Evolutionary conservation across 2,888 invertebrate species (phyloP), one percentile per base, ranked within the genome.

Genomic region (Oxyteleia sp.): DNA sequence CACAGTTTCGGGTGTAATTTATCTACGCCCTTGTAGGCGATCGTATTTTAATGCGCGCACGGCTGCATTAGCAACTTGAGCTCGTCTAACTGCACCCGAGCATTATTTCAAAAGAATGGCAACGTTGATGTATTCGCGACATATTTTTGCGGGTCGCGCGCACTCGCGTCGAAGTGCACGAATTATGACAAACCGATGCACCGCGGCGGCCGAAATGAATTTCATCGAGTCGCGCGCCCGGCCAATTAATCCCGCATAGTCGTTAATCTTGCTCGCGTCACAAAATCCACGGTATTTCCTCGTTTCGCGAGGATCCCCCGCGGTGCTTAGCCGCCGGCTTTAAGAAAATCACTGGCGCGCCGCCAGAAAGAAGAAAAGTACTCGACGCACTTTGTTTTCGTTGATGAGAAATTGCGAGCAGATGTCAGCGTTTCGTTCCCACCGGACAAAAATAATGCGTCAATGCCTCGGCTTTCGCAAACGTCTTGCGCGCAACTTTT

Each of bases 391-490:
- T 91, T 89, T 88, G 87, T 88, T 89, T 87, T 82, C 61, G 53
- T 57, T 64, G 81, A 84, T 90, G 89, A 91, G 87, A 90, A 89
- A 91, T 90, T 86, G 84, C 88, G 81, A 89, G 85, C 90, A 91
- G 89, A 91, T 90, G 91, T 89, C 88, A 84, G 68, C 86, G 64
- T 57, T 83, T 20, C 72, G 75, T 57, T 47, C 66, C 47, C 74
- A 51, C 15, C 66, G 57, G 87, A 86, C 87, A 45, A 87, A 87
- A 88, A 87, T 88, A 89, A 89, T 85, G 69, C 71, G 64, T 49
- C 78, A 61, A 69, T 49, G 16, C 16, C n/a, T 15, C 35, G 29
- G 35, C 51, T 75, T 57, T 61, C 49, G 71, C 59, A 64, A 83
- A 45, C 55, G 49, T 8, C 63, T 49, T 38, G 49, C 38, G 68